Evolutionary conservation across 2,113 vertebrate species (phyloP), one percentile per base, ranked within the genome.

Genomic region (Falcunculus frontatus): DNA sequence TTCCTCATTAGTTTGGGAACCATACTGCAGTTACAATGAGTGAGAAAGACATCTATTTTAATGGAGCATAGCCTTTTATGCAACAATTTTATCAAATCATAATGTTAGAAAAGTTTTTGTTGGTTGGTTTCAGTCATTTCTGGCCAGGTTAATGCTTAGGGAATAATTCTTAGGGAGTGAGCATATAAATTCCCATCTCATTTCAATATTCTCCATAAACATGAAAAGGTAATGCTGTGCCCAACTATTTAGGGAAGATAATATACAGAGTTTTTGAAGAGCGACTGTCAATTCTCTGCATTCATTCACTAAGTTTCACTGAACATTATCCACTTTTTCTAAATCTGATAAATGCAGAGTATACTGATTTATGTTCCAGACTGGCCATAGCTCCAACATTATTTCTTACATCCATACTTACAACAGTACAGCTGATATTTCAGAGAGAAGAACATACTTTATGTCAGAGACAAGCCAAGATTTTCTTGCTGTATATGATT

Each of bases 161-260:
- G 97, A 97, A 92, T 96, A 96, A 95, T 97, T 97, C 88, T 93
- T 94, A 89, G 42, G 60, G 94, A 97, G 32, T 47, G 44, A 95
- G 88, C 33, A 32, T 88, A 96, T 96, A 95, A 97, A 97, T 98
- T 97, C 96, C 83, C 85, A 95, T 96, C 75, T 84, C 75, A 82
- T 97, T 98, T 96, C 82, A 96, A 60, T 92, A 87, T 50, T 96
- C 96, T 65, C 86, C 27, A 92, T 92, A 95, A 97, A 97, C 64
- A 93, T 93, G 89, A 96, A 96, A 94, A 64, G 68, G 47, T 93
- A 95, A 97, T 87, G 50, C 23, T 87, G 75, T 78, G 42, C 41
- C 47, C 80, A 75, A 13, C 60, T 87, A 84, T 73, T 81, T 63
- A 92, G 52, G 87, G 68, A 77, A 95, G 42, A 53, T 78, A 94